These are phyloP conservation scores for Tangara arthus DNA, from an alignment of 2,797 vertebrate genomes.

Conservation along the genomic window DNA sequence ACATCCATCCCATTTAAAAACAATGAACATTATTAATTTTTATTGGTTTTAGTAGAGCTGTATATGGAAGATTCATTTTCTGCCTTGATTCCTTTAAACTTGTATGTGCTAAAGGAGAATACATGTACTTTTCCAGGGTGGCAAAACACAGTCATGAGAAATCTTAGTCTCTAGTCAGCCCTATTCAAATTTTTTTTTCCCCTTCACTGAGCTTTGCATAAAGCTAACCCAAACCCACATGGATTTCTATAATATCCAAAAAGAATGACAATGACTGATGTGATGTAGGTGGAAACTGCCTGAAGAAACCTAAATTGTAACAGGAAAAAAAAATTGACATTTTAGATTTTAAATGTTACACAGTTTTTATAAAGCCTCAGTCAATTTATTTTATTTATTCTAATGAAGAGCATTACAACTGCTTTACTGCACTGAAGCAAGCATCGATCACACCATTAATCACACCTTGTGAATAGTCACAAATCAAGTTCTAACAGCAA, in stretches of 20 bases:
- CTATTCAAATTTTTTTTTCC: constrained; percentile 72
- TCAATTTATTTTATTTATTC: constrained; percentile 99
- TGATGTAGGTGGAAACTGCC: constrained; percentile 91
- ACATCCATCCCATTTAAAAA: constrained; percentile 19
- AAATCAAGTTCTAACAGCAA: constrained; percentile 99
- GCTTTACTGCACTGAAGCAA: constrained; percentile 93
- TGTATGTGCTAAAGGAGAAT: constrained; percentile 49
- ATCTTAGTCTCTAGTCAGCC: constrained; percentile 60
- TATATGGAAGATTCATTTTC: constrained; percentile 51
- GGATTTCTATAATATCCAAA: constrained; percentile 81
- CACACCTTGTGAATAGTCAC: constrained; percentile 99
- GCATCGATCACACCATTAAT: constrained; percentile 99
- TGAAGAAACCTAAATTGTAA: constrained; percentile 90
- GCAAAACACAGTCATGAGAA: constrained; percentile 59
- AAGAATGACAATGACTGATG: constrained; percentile 87
- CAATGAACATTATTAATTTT: constrained; percentile 17
- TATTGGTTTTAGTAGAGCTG: constrained; percentile 22
- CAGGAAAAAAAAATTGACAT: constrained; percentile 91
- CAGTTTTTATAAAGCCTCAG: constrained; percentile 99
- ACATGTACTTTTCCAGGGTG: constrained; percentile 36
- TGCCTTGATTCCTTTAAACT: constrained; percentile 60
- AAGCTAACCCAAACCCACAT: constrained; percentile 82
- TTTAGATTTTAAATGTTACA: constrained; percentile 99
- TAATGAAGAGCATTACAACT: constrained; percentile 99
- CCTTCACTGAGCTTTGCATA: constrained; percentile 81